Conservation (phyloP, 1,140 invertebrate species). For the Latrodectus geometricus region DNA sequence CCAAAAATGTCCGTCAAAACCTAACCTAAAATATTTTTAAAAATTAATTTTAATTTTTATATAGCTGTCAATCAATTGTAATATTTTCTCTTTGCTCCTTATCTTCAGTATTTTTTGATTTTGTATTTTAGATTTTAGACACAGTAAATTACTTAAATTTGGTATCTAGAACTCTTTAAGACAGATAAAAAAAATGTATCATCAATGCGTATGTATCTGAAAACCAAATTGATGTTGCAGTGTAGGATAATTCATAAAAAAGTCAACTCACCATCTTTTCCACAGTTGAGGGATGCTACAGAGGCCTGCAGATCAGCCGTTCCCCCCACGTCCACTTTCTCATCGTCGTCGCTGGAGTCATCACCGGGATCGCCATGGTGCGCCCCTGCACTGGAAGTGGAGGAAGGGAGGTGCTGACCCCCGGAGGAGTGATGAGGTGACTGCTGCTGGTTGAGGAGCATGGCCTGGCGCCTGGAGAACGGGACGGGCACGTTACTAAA, state of each 20-base stretch:
- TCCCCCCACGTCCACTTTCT: conserved; percentile 87
- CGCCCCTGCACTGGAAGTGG: conserved; percentile 36
- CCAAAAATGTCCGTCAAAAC: too few relatives aligned
- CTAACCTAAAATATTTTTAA: too few relatives aligned
- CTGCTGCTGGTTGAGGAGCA: conserved; percentile 76
- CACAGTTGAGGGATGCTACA: conserved; percentile 24
- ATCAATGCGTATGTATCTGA: too few relatives aligned
- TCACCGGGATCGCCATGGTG: conserved; percentile 67
- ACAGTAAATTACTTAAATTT: too few relatives aligned
- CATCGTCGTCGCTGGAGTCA: conserved; percentile 83
- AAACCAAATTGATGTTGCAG: too few relatives aligned
- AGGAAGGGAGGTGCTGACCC: conserved; percentile 56
- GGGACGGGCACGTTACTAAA: conserved; percentile 57
- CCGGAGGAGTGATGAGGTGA: conserved; percentile 66
- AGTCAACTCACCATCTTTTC: conserved; percentile 40
- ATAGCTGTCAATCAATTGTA: too few relatives aligned
- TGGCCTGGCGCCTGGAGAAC: conserved; percentile 78
- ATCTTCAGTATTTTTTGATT: too few relatives aligned
- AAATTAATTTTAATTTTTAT: too few relatives aligned
- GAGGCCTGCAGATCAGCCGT: conserved; percentile 71
- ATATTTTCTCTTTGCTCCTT: too few relatives aligned
- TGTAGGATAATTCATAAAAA: not conserved
- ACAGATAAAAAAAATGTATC: too few relatives aligned
- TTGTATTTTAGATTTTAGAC: too few relatives aligned
- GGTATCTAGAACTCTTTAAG: too few relatives aligned